Conservation (phyloP, 2,888 invertebrate genomes). For the Barypeithes pellucidus region DNA sequence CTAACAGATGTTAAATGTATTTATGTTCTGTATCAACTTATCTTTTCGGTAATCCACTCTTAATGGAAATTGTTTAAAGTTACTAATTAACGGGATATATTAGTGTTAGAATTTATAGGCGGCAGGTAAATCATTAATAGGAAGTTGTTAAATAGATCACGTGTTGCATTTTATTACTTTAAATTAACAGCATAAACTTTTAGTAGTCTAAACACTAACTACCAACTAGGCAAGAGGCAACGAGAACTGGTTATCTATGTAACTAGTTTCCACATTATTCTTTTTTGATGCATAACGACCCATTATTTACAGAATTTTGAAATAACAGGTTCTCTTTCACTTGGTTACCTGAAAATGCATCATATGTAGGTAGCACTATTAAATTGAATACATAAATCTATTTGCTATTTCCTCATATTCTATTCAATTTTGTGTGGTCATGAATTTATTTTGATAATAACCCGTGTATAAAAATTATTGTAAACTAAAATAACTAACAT, state of each 20-base stretch:
- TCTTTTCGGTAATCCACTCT: not conserved
- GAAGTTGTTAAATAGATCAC: constrained; percentile 2
- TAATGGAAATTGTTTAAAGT: constrained; percentile 12
- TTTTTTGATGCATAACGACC: not conserved
- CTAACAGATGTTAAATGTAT: too few species aligned
- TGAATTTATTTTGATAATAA: too few species aligned
- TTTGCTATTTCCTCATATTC: too few species aligned
- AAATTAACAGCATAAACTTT: constrained; percentile 7
- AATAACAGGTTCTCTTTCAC: too few species aligned
- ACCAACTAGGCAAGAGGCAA: not conserved
- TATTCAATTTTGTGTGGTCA: too few species aligned
- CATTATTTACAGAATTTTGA: too few species aligned
- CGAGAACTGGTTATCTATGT: not conserved
- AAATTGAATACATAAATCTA: too few species aligned
- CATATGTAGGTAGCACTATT: too few species aligned
- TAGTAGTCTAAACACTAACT: not conserved
- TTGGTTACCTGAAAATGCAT: too few species aligned
- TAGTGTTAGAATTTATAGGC: constrained; percentile 2
- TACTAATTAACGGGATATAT: not conserved
- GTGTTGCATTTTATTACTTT: constrained; percentile 11
- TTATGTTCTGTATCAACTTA: too few species aligned
- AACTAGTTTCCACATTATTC: not conserved
- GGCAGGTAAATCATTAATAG: constrained; percentile 7
- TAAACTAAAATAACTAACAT: too few species aligned
- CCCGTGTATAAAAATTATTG: too few species aligned